These are phyloP conservation scores for Drosophila multiciliata DNA, from an alignment of 2,888 invertebrate genomes.

Conservation along the genomic window DNA sequence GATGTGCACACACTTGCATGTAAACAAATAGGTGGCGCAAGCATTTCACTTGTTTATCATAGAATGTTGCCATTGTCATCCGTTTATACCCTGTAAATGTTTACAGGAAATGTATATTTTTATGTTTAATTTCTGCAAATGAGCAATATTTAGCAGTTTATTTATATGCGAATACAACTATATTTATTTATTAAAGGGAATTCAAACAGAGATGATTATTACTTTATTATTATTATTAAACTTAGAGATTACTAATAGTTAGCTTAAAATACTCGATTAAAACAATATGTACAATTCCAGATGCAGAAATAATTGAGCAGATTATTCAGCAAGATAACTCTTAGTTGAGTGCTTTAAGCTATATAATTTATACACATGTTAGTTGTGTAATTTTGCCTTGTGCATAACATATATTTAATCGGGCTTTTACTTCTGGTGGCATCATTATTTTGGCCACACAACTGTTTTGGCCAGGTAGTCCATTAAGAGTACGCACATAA, in stretches of 20 bases:
- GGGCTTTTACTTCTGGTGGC: conserved; percentile 12
- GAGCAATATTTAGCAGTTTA: neutral
- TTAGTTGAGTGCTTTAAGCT: neutral
- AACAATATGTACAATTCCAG: neutral
- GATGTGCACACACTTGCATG: conserved; percentile 13
- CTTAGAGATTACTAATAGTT: neutral
- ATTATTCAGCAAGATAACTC: neutral
- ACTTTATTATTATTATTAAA: neutral
- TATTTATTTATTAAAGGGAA: neutral
- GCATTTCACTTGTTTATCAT: conserved; percentile 54
- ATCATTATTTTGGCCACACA: conserved; percentile 6
- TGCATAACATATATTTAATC: conserved; percentile 29
- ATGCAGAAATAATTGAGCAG: no score
- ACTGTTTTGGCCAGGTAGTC: conserved; percentile 33
- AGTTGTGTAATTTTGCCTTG: conserved; percentile 1
- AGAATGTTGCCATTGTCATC: conserved; percentile 30
- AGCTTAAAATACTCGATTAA: neutral
- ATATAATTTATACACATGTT: neutral
- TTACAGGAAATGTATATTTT: neutral
- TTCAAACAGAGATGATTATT: neutral
- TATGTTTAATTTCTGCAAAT: neutral
- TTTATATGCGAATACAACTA: neutral
- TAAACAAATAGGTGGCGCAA: conserved; percentile 32
- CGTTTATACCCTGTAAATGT: conserved; percentile 18
- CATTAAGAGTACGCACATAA: conserved; percentile 18